A percentile compares a stretch with the other conserved stretches of the same genome.
phyloP scores from a whole-genome alignment of 2,797 vertebrate species.

The Melanogrammus aeglefinus region DNA sequence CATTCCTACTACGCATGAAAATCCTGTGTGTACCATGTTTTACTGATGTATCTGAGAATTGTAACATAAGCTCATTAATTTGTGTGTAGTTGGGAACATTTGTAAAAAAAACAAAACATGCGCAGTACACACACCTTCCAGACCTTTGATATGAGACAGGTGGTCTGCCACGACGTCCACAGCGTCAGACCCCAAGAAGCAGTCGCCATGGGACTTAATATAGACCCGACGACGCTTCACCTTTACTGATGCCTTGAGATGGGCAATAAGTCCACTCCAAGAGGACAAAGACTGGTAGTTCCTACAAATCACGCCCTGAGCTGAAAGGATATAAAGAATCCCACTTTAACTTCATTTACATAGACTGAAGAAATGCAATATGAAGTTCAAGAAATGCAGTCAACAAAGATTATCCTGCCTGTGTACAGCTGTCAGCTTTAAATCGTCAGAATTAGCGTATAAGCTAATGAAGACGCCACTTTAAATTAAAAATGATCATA shows the following conservation, averaged over 20 bases:
- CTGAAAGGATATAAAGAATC: slow-evolving; percentile 48
- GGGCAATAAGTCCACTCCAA: slow-evolving; percentile 83
- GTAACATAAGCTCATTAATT: background rate
- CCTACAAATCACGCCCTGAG: slow-evolving; percentile 68
- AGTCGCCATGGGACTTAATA: slow-evolving; percentile 81
- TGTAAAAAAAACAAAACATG: background rate
- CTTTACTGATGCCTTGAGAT: slow-evolving; percentile 82
- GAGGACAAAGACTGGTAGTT: slow-evolving; percentile 74
- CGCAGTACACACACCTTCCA: slow-evolving; percentile 65
- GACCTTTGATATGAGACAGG: slow-evolving; percentile 74
- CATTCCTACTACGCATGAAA: background rate
- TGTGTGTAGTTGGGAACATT: background rate
- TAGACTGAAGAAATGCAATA: background rate
- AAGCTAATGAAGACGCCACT: too few relatives aligned
- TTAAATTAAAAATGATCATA: background rate
- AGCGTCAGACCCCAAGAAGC: slow-evolving; percentile 88
- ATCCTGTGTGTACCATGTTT: background rate
- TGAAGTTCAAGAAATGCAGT: background rate
- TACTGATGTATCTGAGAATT: background rate
- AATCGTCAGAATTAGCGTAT: background rate
- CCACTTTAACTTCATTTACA: background rate
- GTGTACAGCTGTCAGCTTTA: background rate
- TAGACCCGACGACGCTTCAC: slow-evolving; percentile 83
- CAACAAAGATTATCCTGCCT: background rate
- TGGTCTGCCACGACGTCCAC: slow-evolving; percentile 83